Conservation (phyloP, 2,113 vertebrate genomes). For the Pachycephala philippinensis region DNA sequence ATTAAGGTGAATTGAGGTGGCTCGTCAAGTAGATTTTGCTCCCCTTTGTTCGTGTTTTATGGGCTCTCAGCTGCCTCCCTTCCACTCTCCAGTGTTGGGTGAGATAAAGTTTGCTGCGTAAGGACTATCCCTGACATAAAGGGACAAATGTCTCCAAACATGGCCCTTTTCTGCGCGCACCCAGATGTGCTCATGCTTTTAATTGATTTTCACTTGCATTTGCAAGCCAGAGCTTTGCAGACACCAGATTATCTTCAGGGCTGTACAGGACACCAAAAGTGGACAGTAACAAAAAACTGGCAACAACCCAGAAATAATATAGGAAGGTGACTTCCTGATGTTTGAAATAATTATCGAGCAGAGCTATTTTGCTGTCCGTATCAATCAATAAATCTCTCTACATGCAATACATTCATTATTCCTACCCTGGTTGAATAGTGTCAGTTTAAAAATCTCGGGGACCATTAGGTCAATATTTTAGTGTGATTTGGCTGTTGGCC, state of each 20-base stretch:
- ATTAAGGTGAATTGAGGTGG: constrained; percentile 48
- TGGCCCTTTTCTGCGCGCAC: accelerated
- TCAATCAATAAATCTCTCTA: background rate
- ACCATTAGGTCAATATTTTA: background rate
- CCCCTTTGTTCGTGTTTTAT: background rate
- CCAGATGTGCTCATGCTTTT: background rate
- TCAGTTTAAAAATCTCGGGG: background rate
- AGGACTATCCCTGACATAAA: background rate
- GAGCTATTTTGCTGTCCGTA: background rate
- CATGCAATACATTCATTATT: background rate
- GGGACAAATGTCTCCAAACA: background rate
- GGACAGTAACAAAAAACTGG: background rate
- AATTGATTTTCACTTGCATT: background rate
- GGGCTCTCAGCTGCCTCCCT: constrained; percentile 16
- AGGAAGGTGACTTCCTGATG: background rate
- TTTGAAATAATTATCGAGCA: background rate
- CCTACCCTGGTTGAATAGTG: background rate
- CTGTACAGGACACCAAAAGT: background rate
- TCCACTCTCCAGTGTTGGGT: background rate
- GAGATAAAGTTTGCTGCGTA: background rate
- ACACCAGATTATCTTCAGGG: background rate
- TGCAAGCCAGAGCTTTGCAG: background rate
- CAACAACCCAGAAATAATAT: background rate
- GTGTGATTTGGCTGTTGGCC: background rate
- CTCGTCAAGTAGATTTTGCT: constrained; percentile 22